Conservation (phyloP, 1,140 invertebrate genomes). For the Psix sp. region DNA sequence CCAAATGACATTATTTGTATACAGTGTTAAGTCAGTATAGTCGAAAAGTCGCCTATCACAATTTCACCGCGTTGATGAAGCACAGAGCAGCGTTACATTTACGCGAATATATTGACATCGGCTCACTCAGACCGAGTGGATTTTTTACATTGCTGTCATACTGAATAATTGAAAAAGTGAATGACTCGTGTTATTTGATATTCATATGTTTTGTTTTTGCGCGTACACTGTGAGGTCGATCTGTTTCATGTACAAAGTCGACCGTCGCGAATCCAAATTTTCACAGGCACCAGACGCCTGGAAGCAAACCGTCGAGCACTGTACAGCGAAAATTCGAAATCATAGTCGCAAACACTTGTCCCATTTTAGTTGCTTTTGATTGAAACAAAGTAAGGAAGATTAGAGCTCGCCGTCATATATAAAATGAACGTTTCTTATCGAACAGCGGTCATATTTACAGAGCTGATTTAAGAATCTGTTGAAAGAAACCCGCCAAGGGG, state of each 20-base stretch:
- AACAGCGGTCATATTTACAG: neutral
- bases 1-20: no score
- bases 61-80: conserved; percentile 29
- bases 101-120: conserved; percentile 41
- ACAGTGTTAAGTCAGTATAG: conserved; percentile 23
- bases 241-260: conserved; percentile 43
- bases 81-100: conserved; percentile 8
- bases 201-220: conserved; percentile 23
- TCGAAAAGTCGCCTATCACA: conserved; percentile 48
- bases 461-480: neutral
- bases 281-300: conserved; percentile 49
- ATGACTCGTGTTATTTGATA: conserved; percentile 41
- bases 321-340: conserved; percentile 56
- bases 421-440: no score
- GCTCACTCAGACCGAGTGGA: conserved; percentile 27
- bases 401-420: no score
- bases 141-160: no score
- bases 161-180: conserved; percentile 53
- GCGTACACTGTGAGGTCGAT: conserved; percentile 1
- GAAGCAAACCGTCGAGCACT: conserved; percentile 61
- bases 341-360: conserved; percentile 16
- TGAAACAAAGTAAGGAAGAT: conserved; percentile 62
- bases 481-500: no score
- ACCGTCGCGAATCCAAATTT: conserved; percentile 30
- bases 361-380: conserved; percentile 65